Evolutionary conservation across 2,797 vertebrate genomes (phyloP).

Genomic region (Phoebastria nigripes): DNA sequence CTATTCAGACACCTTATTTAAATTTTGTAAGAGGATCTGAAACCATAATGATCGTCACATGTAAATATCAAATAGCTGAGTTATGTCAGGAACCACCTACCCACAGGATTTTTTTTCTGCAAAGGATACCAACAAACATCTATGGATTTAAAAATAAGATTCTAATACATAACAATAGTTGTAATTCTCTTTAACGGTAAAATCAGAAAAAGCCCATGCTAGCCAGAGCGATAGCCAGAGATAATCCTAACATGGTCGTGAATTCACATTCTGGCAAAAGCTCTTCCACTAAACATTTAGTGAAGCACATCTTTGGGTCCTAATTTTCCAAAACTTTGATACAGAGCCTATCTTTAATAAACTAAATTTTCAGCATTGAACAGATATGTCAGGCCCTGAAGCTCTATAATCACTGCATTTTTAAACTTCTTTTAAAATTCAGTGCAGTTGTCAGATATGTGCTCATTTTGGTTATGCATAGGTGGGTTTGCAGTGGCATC

Average conservation of each 20-base stretch:
- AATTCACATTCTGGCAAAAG: background rate
- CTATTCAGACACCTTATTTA: constrained; percentile 48
- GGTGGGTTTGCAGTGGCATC: constrained; percentile 12
- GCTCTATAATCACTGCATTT: constrained; percentile 8
- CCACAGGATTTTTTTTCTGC: background rate
- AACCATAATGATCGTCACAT: background rate
- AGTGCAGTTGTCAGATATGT: constrained; percentile 39
- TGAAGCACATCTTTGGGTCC: background rate
- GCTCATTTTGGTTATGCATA: constrained; percentile 52
- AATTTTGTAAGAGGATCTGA: constrained; percentile 25
- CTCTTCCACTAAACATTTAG: background rate
- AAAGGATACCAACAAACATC: background rate
- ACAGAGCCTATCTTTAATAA: background rate
- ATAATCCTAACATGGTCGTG: background rate
- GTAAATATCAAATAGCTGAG: background rate
- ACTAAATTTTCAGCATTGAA: background rate
- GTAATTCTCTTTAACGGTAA: background rate
- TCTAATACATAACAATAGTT: background rate
- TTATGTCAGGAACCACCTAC: background rate
- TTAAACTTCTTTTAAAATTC: constrained; percentile 35
- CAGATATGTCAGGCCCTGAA: background rate
- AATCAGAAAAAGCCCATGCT: background rate
- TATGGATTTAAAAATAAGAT: background rate
- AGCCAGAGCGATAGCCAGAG: background rate
- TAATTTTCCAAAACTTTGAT: background rate